These are phyloP conservation scores for Oreotrochilus melanogaster DNA, from an alignment of 2,113 vertebrate species.

Conservation along the genomic window DNA sequence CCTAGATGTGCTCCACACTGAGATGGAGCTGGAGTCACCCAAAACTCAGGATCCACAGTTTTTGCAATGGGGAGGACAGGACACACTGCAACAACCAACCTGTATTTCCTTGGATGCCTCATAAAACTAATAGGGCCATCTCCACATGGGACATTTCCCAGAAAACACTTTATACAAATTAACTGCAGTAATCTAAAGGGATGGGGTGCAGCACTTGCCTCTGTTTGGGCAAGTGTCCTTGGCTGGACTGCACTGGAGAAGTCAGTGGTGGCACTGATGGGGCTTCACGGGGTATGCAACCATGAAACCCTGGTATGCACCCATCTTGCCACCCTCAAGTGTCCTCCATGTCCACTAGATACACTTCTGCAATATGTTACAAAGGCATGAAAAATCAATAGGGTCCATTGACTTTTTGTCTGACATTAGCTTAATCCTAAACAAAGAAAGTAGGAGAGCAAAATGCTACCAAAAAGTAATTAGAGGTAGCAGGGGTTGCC, in stretches of 20 bases:
- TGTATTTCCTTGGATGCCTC: not conserved
- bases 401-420: not conserved
- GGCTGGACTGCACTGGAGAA: not conserved
- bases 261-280: rapidly evolving
- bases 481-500: not conserved
- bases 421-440: not conserved
- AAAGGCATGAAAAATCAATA: slow-evolving; percentile 31
- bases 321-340: not conserved
- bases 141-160: not conserved
- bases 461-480: not conserved
- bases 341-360: not conserved
- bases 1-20: not conserved
- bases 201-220: not conserved
- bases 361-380: not conserved
- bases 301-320: rapidly evolving
- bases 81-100: not conserved
- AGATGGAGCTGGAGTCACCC: not conserved
- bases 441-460: not conserved
- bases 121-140: not conserved
- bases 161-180: not conserved
- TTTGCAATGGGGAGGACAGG: not conserved
- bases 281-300: rapidly evolving
- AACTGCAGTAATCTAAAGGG: not conserved
- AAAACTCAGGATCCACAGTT: not conserved
- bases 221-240: not conserved